Evolutionary conservation across 2,113 vertebrate genomes (phyloP).

Genomic region (Acanthochromis polyacanthus): DNA sequence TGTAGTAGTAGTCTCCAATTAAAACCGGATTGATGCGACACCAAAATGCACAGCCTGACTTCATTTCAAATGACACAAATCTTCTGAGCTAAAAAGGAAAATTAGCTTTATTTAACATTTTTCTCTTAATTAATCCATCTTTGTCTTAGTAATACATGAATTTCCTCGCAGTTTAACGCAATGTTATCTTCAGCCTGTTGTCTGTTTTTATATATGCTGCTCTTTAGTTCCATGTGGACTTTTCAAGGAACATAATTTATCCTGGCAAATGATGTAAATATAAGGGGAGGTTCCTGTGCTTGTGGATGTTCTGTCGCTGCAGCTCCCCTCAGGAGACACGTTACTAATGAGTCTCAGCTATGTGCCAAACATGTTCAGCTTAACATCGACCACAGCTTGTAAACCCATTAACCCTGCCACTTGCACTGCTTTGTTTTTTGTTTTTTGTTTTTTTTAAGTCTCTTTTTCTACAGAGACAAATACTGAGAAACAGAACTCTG

Average conservation of each 20-base stretch:
- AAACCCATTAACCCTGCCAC: conserved; percentile 42
- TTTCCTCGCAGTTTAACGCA: background rate
- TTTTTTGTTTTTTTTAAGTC: background rate
- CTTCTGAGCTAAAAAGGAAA: no score
- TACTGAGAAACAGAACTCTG: conserved; percentile 16
- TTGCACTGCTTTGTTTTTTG: conserved; percentile 3
- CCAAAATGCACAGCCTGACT: background rate
- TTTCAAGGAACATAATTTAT: background rate
- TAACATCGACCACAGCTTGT: conserved; percentile 30
- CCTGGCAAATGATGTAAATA: background rate
- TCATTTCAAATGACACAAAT: background rate
- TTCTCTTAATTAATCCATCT: background rate
- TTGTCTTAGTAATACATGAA: background rate
- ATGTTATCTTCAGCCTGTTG: no score
- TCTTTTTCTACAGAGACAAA: background rate
- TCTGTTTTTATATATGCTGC: no score
- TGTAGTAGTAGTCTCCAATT: conserved; percentile 36
- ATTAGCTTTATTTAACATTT: no score
- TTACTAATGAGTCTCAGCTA: conserved; percentile 33
- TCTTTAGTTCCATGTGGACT: no score
- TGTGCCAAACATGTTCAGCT: conserved; percentile 48
- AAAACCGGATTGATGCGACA: conserved; percentile 16
- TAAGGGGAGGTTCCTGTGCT: background rate
- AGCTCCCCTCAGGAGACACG: conserved; percentile 9
- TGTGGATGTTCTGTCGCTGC: background rate